Base-by-base conservation (phyloP, 2,888 invertebrate genomes). In the Thalpophila matura region DNA sequence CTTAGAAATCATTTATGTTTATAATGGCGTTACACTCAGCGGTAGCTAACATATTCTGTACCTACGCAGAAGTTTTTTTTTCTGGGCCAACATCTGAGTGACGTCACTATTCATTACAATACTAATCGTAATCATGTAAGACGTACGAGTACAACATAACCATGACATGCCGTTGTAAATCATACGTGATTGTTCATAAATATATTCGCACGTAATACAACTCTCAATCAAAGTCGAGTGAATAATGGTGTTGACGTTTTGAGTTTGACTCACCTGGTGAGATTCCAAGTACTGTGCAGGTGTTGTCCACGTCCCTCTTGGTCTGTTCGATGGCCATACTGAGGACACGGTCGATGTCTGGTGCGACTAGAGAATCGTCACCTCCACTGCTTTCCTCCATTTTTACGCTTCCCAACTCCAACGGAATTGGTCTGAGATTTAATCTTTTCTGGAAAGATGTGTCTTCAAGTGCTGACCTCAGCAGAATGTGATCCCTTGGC, bases 271-370 rank as follows among this genome's bases (percentile, higher is more conserved):
- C 91, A 98, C 98, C 98, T 93, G 97, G 97, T 89, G 98, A 97
- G 92, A 98, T 98, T 91, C 97, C 97, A 84, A 98, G 96, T 79
- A 97, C 96, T 54, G 96, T 96, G 92, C 98, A 98, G 9, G 98
- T 98, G 86, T 96, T 97, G 89, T 97, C 97, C 51, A 98, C 97
- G 87, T 98, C 98, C 85, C 97, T 96, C 82, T 97, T 97, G 76
- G 98, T 97, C 89, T 98, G 97, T 86, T 98, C 98, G 81, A 98
- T 97, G 26, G 98, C 98, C 92, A 98, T 95, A 66, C 97, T 97
- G 53, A 98, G 95, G 31, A 98, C 97, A 14, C 97, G 97, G 87
- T 98, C 98, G 77, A 98, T 97, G 81, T 97, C 97, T 79, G 97
- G 97, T 50, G 97, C 96, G 50, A 96, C 96, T 46, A 97, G 90